Conservation (phyloP, 2,113 vertebrate genomes). For the Indicator indicator region DNA sequence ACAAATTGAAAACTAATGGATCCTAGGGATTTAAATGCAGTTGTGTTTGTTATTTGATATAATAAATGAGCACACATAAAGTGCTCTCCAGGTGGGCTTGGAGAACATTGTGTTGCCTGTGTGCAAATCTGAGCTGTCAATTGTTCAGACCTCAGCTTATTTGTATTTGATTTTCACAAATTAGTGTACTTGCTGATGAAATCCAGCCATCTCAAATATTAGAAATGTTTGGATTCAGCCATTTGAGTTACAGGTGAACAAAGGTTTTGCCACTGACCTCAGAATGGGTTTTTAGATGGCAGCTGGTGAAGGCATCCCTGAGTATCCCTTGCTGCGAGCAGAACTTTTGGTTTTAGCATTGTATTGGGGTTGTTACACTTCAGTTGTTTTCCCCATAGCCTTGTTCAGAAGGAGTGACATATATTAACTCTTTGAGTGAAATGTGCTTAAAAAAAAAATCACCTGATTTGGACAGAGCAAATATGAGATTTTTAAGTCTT, state of each 20-base stretch:
- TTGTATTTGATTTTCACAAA: constrained; percentile 26
- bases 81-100: background rate
- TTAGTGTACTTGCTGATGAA: background rate
- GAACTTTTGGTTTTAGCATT: background rate
- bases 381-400: background rate
- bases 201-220: background rate
- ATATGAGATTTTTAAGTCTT: background rate
- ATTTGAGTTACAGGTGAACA: rapidly evolving
- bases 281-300: background rate
- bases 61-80: background rate
- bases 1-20: background rate
- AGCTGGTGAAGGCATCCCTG: background rate
- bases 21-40: background rate
- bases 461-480: background rate
- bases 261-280: background rate
- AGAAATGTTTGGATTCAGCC: background rate
- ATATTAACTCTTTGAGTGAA: background rate
- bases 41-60: background rate
- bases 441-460: background rate
- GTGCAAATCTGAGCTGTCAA: constrained; percentile 2
- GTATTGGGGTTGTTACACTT: background rate
- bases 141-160: background rate
- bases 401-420: background rate
- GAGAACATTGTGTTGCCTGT: background rate
- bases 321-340: background rate